Evolutionary conservation across 2,797 vertebrate species (phyloP).

Genomic region (Pterois miles): DNA sequence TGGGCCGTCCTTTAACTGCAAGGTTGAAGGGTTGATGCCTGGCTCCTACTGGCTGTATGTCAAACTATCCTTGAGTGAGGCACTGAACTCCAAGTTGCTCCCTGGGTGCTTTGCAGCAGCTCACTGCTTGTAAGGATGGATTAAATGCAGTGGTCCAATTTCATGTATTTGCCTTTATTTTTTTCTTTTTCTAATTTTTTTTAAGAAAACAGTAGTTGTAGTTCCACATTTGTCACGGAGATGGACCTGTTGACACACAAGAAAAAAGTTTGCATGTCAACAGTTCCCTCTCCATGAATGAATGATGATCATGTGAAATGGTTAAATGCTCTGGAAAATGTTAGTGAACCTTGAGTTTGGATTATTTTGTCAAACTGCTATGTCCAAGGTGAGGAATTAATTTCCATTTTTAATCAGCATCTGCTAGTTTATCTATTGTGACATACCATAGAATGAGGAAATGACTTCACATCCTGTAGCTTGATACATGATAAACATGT

Average conservation of each 20-base stretch:
- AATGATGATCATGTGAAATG: not conserved
- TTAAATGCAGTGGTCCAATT: no score
- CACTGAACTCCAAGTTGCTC: no score
- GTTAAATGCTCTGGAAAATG: no score
- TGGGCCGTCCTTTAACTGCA: no score
- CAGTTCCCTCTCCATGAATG: not conserved
- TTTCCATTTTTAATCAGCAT: not conserved
- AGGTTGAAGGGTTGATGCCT: no score
- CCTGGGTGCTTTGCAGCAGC: no score
- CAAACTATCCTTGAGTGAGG: no score
- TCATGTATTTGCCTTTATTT: rapidly evolving
- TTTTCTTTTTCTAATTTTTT: no score
- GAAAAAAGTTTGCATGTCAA: not conserved
- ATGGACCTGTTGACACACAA: not conserved
- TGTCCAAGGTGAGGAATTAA: not conserved
- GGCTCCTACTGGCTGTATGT: no score
- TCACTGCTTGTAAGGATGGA: no score
- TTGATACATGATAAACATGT: not conserved
- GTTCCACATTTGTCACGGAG: not conserved
- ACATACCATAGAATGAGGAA: not conserved
- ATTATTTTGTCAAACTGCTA: not conserved
- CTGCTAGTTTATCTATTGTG: not conserved
- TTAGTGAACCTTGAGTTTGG: not conserved
- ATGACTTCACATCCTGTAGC: not conserved
- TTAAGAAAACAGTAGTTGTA: not conserved